Percentiles rank a stretch among this genome's conserved stretches.
Conservation (phyloP, 2,888 invertebrate genomes). For the Phragmatobia fuliginosa region DNA sequence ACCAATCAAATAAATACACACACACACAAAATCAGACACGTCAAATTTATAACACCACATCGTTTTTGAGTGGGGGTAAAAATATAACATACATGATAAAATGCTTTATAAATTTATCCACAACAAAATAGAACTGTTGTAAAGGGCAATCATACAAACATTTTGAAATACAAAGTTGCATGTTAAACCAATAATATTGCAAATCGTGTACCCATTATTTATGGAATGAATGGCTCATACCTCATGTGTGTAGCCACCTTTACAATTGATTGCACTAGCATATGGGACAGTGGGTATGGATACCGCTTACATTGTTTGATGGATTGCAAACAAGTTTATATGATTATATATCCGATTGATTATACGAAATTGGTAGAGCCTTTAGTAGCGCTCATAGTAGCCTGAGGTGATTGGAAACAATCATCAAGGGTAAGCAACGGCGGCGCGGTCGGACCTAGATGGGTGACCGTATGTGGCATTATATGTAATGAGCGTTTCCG, state of each 20-base stretch:
- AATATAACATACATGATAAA: background rate
- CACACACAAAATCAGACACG: no score
- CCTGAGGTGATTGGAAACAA: no score
- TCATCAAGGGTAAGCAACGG: no score
- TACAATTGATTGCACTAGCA: conserved; percentile 51
- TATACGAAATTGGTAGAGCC: conserved; percentile 57
- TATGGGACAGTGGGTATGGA: conserved; percentile 66
- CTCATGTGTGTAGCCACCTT: conserved; percentile 28
- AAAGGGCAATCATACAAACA: conserved; percentile 13
- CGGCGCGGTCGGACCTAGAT: no score
- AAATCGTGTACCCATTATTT: conserved; percentile 1
- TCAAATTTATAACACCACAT: no score
- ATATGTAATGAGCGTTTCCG: no score
- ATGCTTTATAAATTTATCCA: background rate
- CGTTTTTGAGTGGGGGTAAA: background rate
- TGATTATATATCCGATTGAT: conserved; percentile 67
- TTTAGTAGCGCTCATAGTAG: no score
- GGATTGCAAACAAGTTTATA: conserved; percentile 69
- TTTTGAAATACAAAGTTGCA: conserved; percentile 16
- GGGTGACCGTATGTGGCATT: no score
- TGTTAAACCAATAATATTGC: conserved; percentile 1
- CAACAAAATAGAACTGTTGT: background rate
- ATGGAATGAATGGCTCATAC: background rate
- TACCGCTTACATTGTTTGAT: conserved; percentile 63
- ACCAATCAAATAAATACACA: no score